Base-by-base conservation (phyloP, 2,797 vertebrate species). In the Darevskia nairensis region DNA sequence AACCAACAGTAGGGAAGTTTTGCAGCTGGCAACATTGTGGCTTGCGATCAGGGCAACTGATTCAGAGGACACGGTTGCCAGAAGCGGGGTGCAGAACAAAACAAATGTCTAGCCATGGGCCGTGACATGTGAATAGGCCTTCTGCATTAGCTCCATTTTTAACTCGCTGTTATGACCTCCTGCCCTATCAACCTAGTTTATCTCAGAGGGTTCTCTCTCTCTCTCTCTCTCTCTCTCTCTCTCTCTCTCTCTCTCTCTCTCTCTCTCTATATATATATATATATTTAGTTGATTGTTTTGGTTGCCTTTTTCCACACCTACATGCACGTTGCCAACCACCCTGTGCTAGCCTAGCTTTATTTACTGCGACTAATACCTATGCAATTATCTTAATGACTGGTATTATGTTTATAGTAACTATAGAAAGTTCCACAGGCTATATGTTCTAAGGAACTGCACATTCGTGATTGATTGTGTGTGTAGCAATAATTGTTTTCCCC, bases 361-460 rank as follows among this genome's bases (percentile, higher is more conserved):
- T 46, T 21, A 78, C 64, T 35, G 21, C 10, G 79, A 74, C 32
- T 74, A 55, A 35, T 39, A 59, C 72, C 68, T 59, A 25, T 75
- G 71, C 75, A 69, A 79, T 78, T 78, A 79, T 79, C 35, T 50
- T 86, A 78, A 44, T 78, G 23, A 79, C 44, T 27, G 61, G 76
- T 13, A 68, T 79, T 86, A 25, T 80, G 39, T 68, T 39, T 29
- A 29, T 44, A 29, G 35, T 13, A 71, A 8, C 55, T 39, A 25
- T 13, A 29, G 50, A 68, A 68, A 68, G 39, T n/a, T 82, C 80
- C 61, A 39, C 41, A 68, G 21, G 13, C 46, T 39, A 27, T 27
- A 23, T 46, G n/a, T 86, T 50, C 39, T 86, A 6, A 41, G 64
- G 68, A 78, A 15, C 4, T 69, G 2, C 68, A 55, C 23, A 10